A percentile compares a stretch with the other conserved stretches of the same genome.
Evolutionary conservation across 2,113 vertebrate genomes (phyloP).

Genomic region (Campylomormyrus numenius): DNA sequence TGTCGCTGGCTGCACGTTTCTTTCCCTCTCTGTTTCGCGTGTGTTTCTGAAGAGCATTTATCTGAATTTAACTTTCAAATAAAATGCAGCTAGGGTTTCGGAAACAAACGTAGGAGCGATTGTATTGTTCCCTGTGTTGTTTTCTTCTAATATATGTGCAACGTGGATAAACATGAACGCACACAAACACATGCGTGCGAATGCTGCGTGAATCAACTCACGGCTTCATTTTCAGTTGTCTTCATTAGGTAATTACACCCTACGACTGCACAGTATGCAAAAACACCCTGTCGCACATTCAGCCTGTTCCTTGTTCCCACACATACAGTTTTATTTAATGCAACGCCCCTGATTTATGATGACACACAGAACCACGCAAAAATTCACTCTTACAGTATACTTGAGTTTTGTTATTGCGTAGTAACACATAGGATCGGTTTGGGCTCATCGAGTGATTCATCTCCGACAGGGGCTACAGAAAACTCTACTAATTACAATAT

Average conservation of each 20-base stretch:
- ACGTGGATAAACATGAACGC: not conserved
- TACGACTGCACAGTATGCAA: not conserved
- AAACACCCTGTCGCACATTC: not conserved
- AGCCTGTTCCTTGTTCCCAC: not conserved
- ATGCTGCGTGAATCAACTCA: not conserved
- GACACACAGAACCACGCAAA: not conserved
- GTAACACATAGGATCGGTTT: not conserved
- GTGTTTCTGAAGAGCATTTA: not conserved
- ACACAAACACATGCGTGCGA: too few relatives aligned
- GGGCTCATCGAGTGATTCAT: not conserved
- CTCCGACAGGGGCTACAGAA: not conserved
- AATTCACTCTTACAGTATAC: not conserved
- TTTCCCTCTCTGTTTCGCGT: conserved; percentile 4
- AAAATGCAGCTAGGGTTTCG: not conserved
- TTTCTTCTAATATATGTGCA: not conserved
- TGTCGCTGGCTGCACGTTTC: not conserved
- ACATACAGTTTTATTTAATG: not conserved
- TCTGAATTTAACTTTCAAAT: not conserved
- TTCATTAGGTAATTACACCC: not conserved
- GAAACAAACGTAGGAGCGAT: not conserved
- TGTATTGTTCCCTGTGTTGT: not conserved
- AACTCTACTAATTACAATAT: not conserved
- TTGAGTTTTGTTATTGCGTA: not conserved
- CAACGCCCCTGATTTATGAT: not conserved
- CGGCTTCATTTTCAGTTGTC: not conserved